Conservation (phyloP, 2,113 vertebrate genomes). For the Poecilia latipinna region DNA sequence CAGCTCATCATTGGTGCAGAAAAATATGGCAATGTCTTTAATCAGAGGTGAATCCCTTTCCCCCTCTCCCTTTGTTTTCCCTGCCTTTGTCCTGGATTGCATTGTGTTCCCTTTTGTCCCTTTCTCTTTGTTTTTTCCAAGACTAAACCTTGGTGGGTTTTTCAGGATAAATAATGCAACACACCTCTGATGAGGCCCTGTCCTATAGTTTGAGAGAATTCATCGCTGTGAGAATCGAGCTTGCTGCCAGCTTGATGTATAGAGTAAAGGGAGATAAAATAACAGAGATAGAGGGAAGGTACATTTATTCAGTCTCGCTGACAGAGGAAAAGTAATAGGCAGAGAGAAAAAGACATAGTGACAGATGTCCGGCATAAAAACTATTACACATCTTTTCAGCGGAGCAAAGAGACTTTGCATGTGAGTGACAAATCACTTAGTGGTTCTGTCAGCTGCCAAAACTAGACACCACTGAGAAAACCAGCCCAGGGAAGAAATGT, state of each 20-base stretch:
- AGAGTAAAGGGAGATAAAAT: slow-evolving; percentile 9
- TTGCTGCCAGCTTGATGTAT: slow-evolving; percentile 15
- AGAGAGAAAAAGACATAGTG: slow-evolving; percentile 24
- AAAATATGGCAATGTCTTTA: slow-evolving; percentile 1
- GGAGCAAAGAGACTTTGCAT: slow-evolving; percentile 21
- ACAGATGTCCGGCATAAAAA: slow-evolving; percentile 39
- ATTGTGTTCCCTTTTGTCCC: slow-evolving; percentile 28
- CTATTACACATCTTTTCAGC: slow-evolving; percentile 12
- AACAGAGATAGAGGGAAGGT: slow-evolving; percentile 15
- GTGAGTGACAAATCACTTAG: slow-evolving; percentile 46
- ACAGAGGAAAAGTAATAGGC: slow-evolving; percentile 15
- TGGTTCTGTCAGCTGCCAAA: slow-evolving; percentile 23
- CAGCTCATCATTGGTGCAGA: slow-evolving; percentile 13
- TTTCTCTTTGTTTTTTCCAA: slow-evolving; percentile 15
- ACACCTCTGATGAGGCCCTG: background rate
- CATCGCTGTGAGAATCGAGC: slow-evolving; percentile 9
- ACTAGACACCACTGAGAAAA: slow-evolving; percentile 20
- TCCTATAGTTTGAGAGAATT: background rate
- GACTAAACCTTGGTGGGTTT: slow-evolving; percentile 32
- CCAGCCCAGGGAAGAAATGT: slow-evolving; percentile 6
- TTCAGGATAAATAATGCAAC: slow-evolving; percentile 53
- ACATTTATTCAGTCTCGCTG: slow-evolving; percentile 14
- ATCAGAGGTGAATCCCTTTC: slow-evolving; percentile 19
- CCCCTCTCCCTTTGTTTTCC: slow-evolving; percentile 24
- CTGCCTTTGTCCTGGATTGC: slow-evolving; percentile 28